A percentile compares a stretch with the other conserved stretches of the same genome.
These are phyloP conservation scores for Phenganax subtilis DNA, from an alignment of 92 coral and sea anemone genomes.

Conservation along the genomic window DNA sequence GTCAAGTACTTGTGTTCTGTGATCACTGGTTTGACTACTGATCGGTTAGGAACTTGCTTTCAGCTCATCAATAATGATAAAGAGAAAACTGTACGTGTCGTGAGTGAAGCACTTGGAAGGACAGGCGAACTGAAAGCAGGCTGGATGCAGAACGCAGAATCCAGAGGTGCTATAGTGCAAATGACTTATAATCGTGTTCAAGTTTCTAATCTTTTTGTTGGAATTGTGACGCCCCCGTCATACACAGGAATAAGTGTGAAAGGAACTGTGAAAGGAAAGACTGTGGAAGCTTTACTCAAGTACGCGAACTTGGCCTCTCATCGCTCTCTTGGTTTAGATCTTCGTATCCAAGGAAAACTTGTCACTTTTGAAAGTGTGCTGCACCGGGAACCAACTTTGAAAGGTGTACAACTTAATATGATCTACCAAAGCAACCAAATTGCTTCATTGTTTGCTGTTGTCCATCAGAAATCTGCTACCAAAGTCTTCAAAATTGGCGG, in stretches of 20 bases:
- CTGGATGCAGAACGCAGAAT: conserved; percentile 1
- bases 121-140: conserved; percentile 28
- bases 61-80: not conserved
- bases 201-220: conserved; percentile 28
- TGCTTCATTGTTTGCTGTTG: conserved; percentile 14
- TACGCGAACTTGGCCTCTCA: not conserved
- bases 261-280: conserved; percentile 25
- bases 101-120: conserved; percentile 16
- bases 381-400: conserved; percentile 2
- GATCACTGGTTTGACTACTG: conserved; percentile 39
- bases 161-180: conserved; percentile 13
- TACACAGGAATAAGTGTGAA: conserved; percentile 22
- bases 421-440: not conserved
- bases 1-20: conserved; percentile 49
- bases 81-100: conserved; percentile 6
- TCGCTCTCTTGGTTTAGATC: conserved; percentile 20
- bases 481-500: conserved; percentile 18
- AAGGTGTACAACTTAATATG: conserved; percentile 28
- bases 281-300: conserved; percentile 21
- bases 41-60: conserved; percentile 11
- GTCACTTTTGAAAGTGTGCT: conserved; percentile 22
- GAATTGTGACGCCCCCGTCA: conserved; percentile 15
- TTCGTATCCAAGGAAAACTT: conserved; percentile 15
- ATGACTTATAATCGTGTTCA: conserved; percentile 21
- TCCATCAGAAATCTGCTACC: not conserved